Evolutionary conservation across 1,140 invertebrate species (phyloP).

Genomic region (Apis laboriosa): DNA sequence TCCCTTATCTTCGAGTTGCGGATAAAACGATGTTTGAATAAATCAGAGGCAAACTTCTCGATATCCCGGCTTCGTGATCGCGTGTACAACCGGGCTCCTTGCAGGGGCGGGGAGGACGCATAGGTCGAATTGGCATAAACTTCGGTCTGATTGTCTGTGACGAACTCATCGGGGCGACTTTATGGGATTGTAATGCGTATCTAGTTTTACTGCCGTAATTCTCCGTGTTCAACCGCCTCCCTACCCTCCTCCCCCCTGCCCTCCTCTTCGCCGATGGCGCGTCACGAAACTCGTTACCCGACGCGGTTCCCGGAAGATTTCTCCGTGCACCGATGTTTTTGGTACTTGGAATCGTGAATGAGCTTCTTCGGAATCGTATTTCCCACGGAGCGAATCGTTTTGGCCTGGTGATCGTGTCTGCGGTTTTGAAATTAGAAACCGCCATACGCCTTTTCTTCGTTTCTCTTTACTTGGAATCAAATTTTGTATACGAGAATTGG

Average conservation of each 20-base stretch:
- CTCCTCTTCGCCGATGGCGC: not conserved
- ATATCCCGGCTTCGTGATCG: conserved; percentile 57
- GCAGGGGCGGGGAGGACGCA: not conserved
- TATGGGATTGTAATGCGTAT: conserved; percentile 61
- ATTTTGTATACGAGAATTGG: not conserved
- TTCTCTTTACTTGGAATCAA: too few relatives aligned
- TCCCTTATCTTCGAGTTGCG: conserved; percentile 56
- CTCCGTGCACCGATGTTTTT: conserved; percentile 28
- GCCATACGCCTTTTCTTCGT: too few relatives aligned
- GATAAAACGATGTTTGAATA: conserved; percentile 63
- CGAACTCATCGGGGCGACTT: conserved; percentile 58
- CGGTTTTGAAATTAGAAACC: too few relatives aligned
- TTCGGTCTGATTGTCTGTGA: conserved; percentile 63
- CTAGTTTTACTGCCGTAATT: conserved; percentile 60
- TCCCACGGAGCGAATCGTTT: not conserved
- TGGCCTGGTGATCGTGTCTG: too few relatives aligned
- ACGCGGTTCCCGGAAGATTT: conserved; percentile 50
- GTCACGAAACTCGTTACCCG: conserved; percentile 61
- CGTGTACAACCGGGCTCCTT: conserved; percentile 39
- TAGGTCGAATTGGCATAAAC: conserved; percentile 57
- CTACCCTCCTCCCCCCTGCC: conserved; percentile 26
- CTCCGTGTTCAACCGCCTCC: conserved; percentile 39
- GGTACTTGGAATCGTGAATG: conserved; percentile 37
- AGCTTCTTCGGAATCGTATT: conserved; percentile 26
- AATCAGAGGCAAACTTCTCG: conserved; percentile 59